Evolutionary conservation across 1,140 invertebrate species (phyloP), one percentile per base, ranked within the genome.

Genomic region (Amyelois transitella): DNA sequence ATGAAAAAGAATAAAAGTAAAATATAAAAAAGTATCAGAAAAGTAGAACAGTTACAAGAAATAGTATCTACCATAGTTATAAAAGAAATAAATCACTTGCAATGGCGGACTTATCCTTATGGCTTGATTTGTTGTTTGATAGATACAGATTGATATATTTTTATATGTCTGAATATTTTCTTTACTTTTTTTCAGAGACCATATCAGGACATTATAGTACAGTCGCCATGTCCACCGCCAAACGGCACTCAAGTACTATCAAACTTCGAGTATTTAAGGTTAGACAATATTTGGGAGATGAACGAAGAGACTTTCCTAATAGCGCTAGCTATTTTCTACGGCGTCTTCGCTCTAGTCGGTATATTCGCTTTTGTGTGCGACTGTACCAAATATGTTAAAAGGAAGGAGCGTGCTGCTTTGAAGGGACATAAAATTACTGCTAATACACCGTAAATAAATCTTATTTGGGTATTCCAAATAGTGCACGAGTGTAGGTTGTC

Each of bases 201-300:
- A 69, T 91, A 93, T 59, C 92, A 94, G 76, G 94, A 95, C 69
- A 95, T 96, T 28, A 95, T 96, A 66, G 93, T 95, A 18, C 93
- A 95, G 73, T 91, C 93, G 17, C 91, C 93, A 2, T 96, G 94
- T 74, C 94, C 94, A 10, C 90, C 91, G 2, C 92, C 93, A 0
- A 94, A 95, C 68, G 94, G 94, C n/a, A 92, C 91, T 2, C 90
- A 94, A 71, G 91, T 94, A 12, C 81, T 96, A 24, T 78, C 86
- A 20, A 92, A 91, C 73, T 92, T 81, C 69, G 90, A 89, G 43
- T 89, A 91, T 62, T 69, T 90, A 21, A 78, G 69, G 12, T 76
- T 63, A 28, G 77, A 83, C 54, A 77, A 78, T 66, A 79, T 86
- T 51, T 91, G 86, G 86, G 75, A 88, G 18, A 75, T 83, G 62